A percentile compares a stretch with the other conserved stretches of the same genome.
Conservation (phyloP, 2,797 vertebrate genomes). For the Capromys pilorides region DNA sequence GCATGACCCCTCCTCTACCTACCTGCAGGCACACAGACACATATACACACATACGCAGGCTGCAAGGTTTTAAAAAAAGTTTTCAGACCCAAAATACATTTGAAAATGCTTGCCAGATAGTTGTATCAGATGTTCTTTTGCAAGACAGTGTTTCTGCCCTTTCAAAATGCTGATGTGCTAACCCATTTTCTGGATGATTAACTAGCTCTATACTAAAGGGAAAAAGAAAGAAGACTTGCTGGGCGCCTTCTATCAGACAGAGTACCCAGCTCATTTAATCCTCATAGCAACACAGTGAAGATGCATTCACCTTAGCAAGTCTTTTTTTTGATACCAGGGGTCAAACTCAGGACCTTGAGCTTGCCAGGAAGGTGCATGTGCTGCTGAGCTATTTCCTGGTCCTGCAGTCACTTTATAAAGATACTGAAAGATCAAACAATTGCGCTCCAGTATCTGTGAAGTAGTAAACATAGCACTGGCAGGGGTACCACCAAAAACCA, state of each 20-base stretch:
- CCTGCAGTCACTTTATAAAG: neutral
- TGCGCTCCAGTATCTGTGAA: neutral
- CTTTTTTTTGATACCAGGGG: too few species aligned
- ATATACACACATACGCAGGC: neutral
- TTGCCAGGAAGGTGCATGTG: too few species aligned
- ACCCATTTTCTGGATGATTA: slow-evolving; percentile 39
- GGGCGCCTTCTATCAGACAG: neutral
- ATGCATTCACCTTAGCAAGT: neutral
- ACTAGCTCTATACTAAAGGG: neutral
- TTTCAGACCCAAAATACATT: slow-evolving; percentile 12
- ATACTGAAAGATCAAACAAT: neutral
- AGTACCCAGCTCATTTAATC: neutral
- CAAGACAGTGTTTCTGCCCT: slow-evolving; percentile 1
- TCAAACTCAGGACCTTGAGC: too few species aligned
- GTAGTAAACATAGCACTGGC: neutral
- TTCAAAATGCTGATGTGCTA: slow-evolving; percentile 16
- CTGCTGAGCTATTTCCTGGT: too few species aligned
- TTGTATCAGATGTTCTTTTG: slow-evolving; percentile 26
- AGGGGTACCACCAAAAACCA: neutral
- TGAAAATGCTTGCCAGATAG: neutral
- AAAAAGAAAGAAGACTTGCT: neutral
- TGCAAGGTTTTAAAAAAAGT: neutral
- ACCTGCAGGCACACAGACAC: neutral
- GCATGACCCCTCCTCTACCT: neutral
- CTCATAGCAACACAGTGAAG: neutral